Evolutionary conservation across 2,888 invertebrate species (phyloP).

Genomic region (Tortrix viridana): DNA sequence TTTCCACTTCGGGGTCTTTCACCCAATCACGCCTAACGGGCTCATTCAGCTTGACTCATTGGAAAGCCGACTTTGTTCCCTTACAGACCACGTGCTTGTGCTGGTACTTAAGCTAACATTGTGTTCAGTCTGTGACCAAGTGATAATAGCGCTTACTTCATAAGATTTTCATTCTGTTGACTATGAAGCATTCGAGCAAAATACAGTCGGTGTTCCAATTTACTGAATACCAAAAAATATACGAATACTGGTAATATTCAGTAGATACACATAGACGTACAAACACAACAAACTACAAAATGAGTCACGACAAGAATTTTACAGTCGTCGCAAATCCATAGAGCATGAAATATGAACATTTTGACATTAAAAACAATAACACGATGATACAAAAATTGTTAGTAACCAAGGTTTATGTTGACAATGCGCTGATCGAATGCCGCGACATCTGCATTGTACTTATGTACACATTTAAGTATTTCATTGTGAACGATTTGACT

Average conservation of each 20-base stretch:
- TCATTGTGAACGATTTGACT: conserved; percentile 20
- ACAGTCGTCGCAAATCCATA: conserved; percentile 83
- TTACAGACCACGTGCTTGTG: conserved; percentile 29
- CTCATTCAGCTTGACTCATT: conserved; percentile 61
- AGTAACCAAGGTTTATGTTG: conserved; percentile 24
- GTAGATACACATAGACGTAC: conserved; percentile 82
- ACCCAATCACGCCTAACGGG: conserved; percentile 78
- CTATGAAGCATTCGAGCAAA: conserved; percentile 54
- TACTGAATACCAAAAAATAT: conserved; percentile 71
- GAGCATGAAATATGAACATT: conserved; percentile 51
- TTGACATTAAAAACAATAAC: conserved; percentile 33
- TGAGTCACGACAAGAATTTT: conserved; percentile 75
- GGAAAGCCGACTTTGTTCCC: conserved; percentile 64
- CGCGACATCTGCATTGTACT: conserved; percentile 32
- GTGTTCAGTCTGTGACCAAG: conserved; percentile 41
- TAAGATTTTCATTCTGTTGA: conserved; percentile 40
- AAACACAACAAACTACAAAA: conserved; percentile 82
- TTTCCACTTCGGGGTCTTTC: conserved; percentile 89
- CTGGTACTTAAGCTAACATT: conserved; percentile 57
- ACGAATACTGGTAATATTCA: conserved; percentile 71
- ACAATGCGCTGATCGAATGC: conserved; percentile 31
- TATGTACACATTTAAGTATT: conserved; percentile 10
- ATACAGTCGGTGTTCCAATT: conserved; percentile 76
- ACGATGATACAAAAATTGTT: conserved; percentile 28
- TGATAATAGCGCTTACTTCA: conserved; percentile 41